Evolutionary conservation across 2,797 vertebrate genomes (phyloP).

Genomic region (Karalla daura): DNA sequence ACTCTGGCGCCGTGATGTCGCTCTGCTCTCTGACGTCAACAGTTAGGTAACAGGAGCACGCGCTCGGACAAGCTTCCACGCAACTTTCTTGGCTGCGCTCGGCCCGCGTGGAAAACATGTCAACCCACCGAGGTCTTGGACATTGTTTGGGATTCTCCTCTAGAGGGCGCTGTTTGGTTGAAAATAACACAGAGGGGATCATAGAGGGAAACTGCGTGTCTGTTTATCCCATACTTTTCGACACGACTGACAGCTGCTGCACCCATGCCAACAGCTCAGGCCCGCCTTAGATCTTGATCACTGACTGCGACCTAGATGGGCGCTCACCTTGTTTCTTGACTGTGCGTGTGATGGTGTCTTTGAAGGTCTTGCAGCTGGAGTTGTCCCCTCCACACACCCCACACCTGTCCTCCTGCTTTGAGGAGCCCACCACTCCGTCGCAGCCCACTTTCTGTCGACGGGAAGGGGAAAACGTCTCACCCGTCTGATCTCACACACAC

Average conservation of each 20-base stretch:
- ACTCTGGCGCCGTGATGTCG: slow-evolving; percentile 5
- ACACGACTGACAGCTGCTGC: background rate
- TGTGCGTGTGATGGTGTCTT: slow-evolving; percentile 89
- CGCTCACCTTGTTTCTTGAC: slow-evolving; percentile 87
- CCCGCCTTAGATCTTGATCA: background rate
- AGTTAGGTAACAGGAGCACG: slow-evolving; percentile 36
- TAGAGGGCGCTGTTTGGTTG: slow-evolving; percentile 71
- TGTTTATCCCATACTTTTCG: slow-evolving; percentile 22
- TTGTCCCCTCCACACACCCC: slow-evolving; percentile 96
- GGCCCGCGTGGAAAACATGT: slow-evolving; percentile 39
- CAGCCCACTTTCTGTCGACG: slow-evolving; percentile 94
- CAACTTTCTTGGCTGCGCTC: slow-evolving; percentile 38
- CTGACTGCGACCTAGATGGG: background rate
- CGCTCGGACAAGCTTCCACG: slow-evolving; percentile 20
- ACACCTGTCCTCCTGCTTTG: slow-evolving; percentile 95
- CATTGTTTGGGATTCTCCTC: slow-evolving; percentile 38
- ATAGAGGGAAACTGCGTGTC: background rate
- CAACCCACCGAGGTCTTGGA: slow-evolving; percentile 4
- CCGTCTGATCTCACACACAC: background rate
- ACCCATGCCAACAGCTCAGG: background rate
- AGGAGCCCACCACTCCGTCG: slow-evolving; percentile 91
- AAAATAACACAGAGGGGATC: slow-evolving; percentile 12
- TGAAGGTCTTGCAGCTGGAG: slow-evolving; percentile 93
- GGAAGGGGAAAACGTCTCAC: slow-evolving; percentile 22
- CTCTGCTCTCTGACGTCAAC: slow-evolving; percentile 11